phyloP scores from a whole-genome alignment of 2,113 vertebrate genomes.

The Chaenocephalus aceratus region DNA sequence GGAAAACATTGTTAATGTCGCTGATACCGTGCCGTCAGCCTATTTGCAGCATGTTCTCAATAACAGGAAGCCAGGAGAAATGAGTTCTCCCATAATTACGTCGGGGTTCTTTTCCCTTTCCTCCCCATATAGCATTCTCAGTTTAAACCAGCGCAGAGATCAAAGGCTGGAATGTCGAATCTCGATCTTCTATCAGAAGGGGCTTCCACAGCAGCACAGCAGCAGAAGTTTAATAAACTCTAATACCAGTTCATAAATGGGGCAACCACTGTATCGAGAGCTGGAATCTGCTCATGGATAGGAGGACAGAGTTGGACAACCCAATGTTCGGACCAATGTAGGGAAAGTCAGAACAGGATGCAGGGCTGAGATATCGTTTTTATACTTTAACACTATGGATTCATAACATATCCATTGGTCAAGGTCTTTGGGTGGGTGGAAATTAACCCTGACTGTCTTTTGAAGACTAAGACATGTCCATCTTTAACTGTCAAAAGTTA shows the following conservation, averaged over 20 bases:
- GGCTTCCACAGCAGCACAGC: slow-evolving; percentile 43
- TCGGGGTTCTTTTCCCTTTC: slow-evolving; percentile 53
- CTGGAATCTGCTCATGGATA: slow-evolving; percentile 9
- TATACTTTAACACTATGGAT: not conserved
- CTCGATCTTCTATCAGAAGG: slow-evolving; percentile 61
- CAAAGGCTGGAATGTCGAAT: slow-evolving; percentile 73
- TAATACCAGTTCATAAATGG: slow-evolving; percentile 44
- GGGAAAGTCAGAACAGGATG: not conserved
- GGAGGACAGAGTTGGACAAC: not conserved
- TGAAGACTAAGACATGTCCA: too few species aligned
- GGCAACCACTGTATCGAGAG: slow-evolving; percentile 1
- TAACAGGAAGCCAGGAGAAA: slow-evolving; percentile 81
- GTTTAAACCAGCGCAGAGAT: slow-evolving; percentile 57
- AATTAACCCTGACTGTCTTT: not conserved
- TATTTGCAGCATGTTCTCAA: slow-evolving; percentile 71
- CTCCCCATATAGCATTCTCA: slow-evolving; percentile 53
- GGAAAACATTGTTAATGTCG: slow-evolving; percentile 67
- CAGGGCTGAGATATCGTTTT: not conserved
- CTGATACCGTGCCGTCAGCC: slow-evolving; percentile 70
- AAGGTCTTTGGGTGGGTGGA: not conserved
- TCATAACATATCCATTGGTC: not conserved
- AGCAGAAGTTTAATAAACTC: slow-evolving; percentile 49
- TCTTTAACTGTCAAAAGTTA: not conserved
- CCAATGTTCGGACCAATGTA: not conserved
- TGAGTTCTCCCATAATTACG: slow-evolving; percentile 71